phyloP scores from a whole-genome alignment of 1,140 invertebrate species.

The Homarus americanus region DNA sequence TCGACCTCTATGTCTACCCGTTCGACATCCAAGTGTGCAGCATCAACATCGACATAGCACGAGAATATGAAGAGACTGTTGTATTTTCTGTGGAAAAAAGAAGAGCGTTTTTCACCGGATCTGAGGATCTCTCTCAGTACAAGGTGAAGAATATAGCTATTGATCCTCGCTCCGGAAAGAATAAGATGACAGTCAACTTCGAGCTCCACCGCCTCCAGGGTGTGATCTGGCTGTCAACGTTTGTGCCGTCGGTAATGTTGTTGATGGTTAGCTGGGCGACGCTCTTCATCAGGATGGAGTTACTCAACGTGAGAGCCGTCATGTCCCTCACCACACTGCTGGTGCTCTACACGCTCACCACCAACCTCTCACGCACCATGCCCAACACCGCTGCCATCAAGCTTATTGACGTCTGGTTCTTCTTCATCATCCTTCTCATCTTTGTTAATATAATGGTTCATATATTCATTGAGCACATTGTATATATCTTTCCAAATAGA shows the following conservation, averaged over 20 bases:
- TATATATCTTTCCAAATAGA: too few species aligned
- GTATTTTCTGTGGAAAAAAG: neutral
- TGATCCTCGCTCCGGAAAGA: neutral
- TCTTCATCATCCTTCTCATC: too few species aligned
- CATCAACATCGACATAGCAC: neutral
- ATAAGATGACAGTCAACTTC: neutral
- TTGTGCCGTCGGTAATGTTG: slow-evolving; percentile 28
- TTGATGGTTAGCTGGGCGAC: too few species aligned
- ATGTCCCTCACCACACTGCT: too few species aligned
- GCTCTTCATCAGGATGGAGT: too few species aligned
- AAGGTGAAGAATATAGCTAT: neutral
- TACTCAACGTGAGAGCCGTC: too few species aligned
- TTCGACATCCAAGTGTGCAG: slow-evolving; percentile 36
- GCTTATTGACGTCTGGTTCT: too few species aligned
- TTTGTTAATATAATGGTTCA: too few species aligned
- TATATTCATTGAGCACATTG: too few species aligned
- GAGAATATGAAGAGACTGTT: neutral
- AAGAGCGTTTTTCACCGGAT: neutral
- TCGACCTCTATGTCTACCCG: slow-evolving; percentile 29
- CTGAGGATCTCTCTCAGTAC: slow-evolving; percentile 1
- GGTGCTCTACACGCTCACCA: neutral
- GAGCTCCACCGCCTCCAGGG: slow-evolving; percentile 18
- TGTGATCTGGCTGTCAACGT: slow-evolving; percentile 30
- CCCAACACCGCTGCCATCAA: too few species aligned
- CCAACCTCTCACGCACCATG: too few species aligned